A percentile compares a stretch with the other conserved stretches of the same genome.
Evolutionary conservation across 2,113 vertebrate species (phyloP).

Genomic region (Anguilla japonica): DNA sequence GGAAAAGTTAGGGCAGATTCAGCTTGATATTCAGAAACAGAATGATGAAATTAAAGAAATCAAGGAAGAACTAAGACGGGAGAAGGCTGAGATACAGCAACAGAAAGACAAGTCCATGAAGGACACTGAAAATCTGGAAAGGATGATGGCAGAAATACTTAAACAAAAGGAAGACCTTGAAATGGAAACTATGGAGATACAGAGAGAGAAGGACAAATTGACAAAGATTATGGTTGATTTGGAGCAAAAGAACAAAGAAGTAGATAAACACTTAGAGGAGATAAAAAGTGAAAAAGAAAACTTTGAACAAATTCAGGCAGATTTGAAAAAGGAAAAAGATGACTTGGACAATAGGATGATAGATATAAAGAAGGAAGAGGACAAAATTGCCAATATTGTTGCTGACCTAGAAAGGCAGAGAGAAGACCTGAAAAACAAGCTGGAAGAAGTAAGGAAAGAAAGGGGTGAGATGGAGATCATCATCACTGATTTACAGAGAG

Average conservation of each 20-base stretch:
- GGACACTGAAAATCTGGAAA: conserved; percentile 39
- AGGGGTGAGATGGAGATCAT: neutral
- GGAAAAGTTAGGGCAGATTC: conserved; percentile 24
- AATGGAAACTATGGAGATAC: conserved; percentile 21
- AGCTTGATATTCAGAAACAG: conserved; percentile 3
- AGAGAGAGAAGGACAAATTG: conserved; percentile 3
- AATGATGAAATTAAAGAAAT: conserved; percentile 26
- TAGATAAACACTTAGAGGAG: conserved; percentile 16
- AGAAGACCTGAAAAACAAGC: neutral
- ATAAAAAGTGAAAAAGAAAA: conserved; percentile 31
- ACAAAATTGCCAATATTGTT: conserved; percentile 31
- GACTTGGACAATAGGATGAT: conserved; percentile 24
- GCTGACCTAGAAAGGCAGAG: conserved; percentile 19
- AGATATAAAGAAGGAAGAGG: conserved; percentile 26
- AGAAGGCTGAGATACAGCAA: neutral
- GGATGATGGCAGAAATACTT: neutral
- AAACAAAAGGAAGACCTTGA: conserved; percentile 10
- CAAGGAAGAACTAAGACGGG: conserved; percentile 12
- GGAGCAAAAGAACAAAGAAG: conserved; percentile 24
- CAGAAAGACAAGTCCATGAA: conserved; percentile 24
- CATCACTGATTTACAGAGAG: neutral
- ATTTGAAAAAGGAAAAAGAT: conserved; percentile 29
- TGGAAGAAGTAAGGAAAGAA: neutral
- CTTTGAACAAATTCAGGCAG: conserved; percentile 35
- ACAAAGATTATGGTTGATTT: conserved; percentile 27